Conservation (phyloP, 2,113 vertebrate species). For the Heterotilapia buettikoferi region DNA sequence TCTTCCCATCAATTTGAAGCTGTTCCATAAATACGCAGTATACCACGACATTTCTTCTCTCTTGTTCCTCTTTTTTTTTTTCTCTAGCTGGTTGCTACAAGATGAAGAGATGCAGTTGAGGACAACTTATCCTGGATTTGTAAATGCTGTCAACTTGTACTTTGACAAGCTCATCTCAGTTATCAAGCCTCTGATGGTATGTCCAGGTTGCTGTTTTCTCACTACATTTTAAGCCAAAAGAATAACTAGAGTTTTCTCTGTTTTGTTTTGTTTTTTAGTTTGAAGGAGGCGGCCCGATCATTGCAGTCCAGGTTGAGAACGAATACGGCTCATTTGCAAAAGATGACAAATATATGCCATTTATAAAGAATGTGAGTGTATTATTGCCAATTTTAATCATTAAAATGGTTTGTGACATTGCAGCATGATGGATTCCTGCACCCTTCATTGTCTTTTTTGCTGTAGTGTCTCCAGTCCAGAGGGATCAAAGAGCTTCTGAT, state of each 20-base stretch:
- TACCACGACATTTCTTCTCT: not conserved
- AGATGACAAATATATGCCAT: constrained; percentile 83
- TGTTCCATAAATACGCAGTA: not conserved
- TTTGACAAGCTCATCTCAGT: constrained; percentile 77
- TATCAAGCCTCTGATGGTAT: constrained; percentile 81
- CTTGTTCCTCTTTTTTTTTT: not conserved
- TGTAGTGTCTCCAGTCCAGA: constrained; percentile 76
- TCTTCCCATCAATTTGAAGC: not conserved
- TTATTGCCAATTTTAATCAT: not conserved
- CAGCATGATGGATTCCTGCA: not conserved
- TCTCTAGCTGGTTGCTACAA: constrained; percentile 82
- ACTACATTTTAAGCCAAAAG: not conserved
- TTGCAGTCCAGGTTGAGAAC: constrained; percentile 91
- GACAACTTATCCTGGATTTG: constrained; percentile 83
- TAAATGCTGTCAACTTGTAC: constrained; percentile 76
- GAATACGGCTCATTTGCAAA: constrained; percentile 90
- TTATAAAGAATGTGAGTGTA: constrained; percentile 77
- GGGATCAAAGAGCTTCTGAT: constrained; percentile 82
- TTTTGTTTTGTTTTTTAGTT: constrained; percentile 8
- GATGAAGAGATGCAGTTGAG: constrained; percentile 84
- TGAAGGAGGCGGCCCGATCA: constrained; percentile 81
- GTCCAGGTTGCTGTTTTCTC: not conserved
- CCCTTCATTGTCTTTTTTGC: not conserved
- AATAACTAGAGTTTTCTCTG: not conserved
- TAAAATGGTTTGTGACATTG: not conserved